phyloP scores from a whole-genome alignment of 2,113 vertebrate species.

The Parotia lawesii region DNA sequence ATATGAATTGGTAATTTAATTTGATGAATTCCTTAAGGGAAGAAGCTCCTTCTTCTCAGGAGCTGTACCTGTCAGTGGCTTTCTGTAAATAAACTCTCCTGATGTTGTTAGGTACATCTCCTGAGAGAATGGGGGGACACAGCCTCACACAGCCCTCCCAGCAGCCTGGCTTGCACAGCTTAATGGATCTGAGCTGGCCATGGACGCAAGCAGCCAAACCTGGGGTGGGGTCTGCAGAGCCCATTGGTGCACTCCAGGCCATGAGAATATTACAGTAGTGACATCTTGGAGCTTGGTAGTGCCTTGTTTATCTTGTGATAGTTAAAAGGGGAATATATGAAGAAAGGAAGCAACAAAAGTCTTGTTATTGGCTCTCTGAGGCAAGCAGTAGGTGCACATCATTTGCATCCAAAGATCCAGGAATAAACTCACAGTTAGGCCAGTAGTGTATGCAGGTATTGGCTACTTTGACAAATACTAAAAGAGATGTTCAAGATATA shows the following conservation, averaged over 20 bases:
- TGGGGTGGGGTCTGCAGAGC: background rate
- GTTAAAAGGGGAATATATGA: background rate
- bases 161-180: background rate
- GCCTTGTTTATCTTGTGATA: background rate
- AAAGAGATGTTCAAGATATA: background rate
- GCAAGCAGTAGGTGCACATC: background rate
- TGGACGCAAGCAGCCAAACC: background rate
- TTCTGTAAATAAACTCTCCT: background rate
- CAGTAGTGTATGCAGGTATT: background rate
- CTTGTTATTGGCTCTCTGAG: background rate
- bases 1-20: background rate
- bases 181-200: background rate
- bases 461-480: background rate
- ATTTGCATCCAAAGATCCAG: background rate
- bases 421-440: background rate
- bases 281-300: background rate
- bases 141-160: background rate
- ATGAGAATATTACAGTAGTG: background rate
- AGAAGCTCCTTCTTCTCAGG: background rate
- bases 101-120: background rate
- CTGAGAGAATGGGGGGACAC: rapidly evolving
- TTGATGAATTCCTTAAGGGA: background rate
- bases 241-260: background rate
- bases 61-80: rapidly evolving
- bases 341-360: background rate